A percentile compares a stretch with the other conserved stretches of the same genome.
Evolutionary conservation across 2,888 invertebrate genomes (phyloP).

Genomic region (Cryptocephalus primarius): DNA sequence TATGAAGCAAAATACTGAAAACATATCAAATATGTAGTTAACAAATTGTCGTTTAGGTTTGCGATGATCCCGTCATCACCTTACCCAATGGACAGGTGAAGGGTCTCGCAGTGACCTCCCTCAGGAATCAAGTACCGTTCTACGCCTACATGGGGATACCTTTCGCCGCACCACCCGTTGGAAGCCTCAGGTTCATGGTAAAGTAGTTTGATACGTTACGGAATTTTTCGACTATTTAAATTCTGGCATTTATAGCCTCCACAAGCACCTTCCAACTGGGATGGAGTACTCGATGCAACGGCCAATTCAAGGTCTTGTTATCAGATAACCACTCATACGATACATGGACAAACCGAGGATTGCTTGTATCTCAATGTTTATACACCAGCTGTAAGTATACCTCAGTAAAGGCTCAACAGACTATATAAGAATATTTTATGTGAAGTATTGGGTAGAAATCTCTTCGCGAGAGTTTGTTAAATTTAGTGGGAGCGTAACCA

Average conservation of each 20-base stretch:
- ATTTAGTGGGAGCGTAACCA: too few species aligned
- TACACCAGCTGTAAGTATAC: not conserved
- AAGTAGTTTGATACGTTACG: not conserved
- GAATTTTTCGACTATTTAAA: not conserved
- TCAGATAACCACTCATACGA: not conserved
- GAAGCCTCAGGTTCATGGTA: constrained; percentile 19
- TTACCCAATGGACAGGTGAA: constrained; percentile 14
- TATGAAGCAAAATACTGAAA: too few species aligned
- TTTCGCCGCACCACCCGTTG: constrained; percentile 21
- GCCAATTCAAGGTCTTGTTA: not conserved
- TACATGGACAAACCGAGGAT: not conserved
- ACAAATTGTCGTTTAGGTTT: too few species aligned
- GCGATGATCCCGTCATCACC: constrained; percentile 7
- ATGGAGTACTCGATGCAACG: not conserved
- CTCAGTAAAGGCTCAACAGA: too few species aligned
- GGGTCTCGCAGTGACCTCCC: constrained; percentile 6
- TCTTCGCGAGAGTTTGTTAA: too few species aligned
- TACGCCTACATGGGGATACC: constrained; percentile 18
- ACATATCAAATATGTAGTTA: too few species aligned
- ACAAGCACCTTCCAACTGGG: not conserved
- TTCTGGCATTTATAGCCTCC: not conserved
- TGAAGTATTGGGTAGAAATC: too few species aligned
- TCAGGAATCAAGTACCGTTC: constrained; percentile 6
- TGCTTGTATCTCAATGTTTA: not conserved
- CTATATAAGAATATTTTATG: too few species aligned